Percentiles rank a stretch among this genome's conserved stretches.
Evolutionary conservation across 2,888 invertebrate genomes (phyloP).

Genomic region (Chymomyza fuscimana): DNA sequence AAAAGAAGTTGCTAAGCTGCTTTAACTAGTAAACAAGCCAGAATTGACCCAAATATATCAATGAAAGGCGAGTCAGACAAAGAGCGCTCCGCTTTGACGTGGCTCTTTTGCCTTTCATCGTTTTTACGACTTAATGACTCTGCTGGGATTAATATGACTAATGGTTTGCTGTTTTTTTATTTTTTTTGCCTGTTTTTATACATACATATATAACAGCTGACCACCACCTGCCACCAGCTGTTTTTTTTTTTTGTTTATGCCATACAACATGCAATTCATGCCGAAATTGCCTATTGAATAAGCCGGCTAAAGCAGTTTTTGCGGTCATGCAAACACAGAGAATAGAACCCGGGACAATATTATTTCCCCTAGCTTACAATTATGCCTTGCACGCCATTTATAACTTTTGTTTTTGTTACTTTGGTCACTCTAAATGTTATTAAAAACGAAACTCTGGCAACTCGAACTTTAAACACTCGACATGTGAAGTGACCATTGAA

Average conservation of each 20-base stretch:
- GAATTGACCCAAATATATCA: conserved; percentile 13
- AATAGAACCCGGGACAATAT: neutral
- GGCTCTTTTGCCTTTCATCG: conserved; percentile 48
- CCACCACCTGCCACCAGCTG: conserved; percentile 2
- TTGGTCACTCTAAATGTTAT: neutral
- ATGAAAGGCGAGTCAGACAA: conserved; percentile 7
- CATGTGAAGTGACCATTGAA: conserved; percentile 29
- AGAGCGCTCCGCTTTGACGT: conserved; percentile 10
- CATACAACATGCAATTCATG: conserved; percentile 59
- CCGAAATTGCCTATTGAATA: conserved; percentile 45
- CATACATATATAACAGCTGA: conserved; percentile 37
- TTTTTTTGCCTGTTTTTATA: conserved; percentile 21
- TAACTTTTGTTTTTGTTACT: neutral
- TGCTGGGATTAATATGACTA: conserved; percentile 73
- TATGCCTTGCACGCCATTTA: neutral
- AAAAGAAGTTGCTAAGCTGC: neutral
- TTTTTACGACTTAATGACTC: conserved; percentile 74
- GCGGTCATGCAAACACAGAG: neutral
- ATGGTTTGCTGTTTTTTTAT: conserved; percentile 60
- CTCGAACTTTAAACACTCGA: conserved; percentile 63
- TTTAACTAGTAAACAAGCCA: neutral
- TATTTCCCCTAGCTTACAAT: neutral
- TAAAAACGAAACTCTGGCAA: conserved; percentile 23
- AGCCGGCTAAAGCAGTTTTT: neutral
- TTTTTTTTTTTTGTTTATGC: neutral